Base-by-base conservation (phyloP, 2,113 vertebrate species). In the Motacilla alba region DNA sequence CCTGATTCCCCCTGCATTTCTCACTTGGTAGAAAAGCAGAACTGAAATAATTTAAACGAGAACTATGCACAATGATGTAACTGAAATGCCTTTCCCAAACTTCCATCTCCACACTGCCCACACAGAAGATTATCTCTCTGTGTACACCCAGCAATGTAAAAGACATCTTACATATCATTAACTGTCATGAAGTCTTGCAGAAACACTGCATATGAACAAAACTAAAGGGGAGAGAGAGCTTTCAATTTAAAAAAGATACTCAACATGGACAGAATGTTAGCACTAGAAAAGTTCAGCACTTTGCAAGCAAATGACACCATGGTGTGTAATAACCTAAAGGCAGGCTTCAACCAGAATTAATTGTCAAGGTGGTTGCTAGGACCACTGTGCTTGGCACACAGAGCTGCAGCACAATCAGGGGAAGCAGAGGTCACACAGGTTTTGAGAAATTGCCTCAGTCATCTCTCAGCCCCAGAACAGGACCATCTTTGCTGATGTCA, bases 231-330 rank as follows among this genome's bases (percentile, higher is more conserved):
- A 59, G 10, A 64, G 67, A 76, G 14, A 55, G 3, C 27, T 84
- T 74, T 80, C 39, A 53, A 27, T 55, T 81, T 70, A 35, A 37
- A 39, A 31, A 66, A 83, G 37, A 37, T 18, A 13, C 7, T 7
- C 2, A 77, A 24, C 4, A 15, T 0, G 1, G 24, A 37, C 24
- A 86, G n/a, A 73, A 70, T 4, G 10, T 55, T 1, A 56, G 39
- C 30, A 35, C 7, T 52, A n/a, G 28, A 5, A 55, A 79, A 87
- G 10, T 26, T 73, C 11, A 82, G 41, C 11, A 31, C 5, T 84
- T 70, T 39, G 11, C 22, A 66, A 52, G 26, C 37, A 90, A 60
- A 73, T 77, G 43, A 55, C 18, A 50, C 14, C 6, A 2, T 2
- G 12, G 4, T 46, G 73, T 81, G 22, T 19, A 58, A 37, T 13